A percentile compares a stretch with the other conserved stretches of the same genome.
phyloP scores from a whole-genome alignment of 2,113 vertebrate species.

The Thermophis baileyi region DNA sequence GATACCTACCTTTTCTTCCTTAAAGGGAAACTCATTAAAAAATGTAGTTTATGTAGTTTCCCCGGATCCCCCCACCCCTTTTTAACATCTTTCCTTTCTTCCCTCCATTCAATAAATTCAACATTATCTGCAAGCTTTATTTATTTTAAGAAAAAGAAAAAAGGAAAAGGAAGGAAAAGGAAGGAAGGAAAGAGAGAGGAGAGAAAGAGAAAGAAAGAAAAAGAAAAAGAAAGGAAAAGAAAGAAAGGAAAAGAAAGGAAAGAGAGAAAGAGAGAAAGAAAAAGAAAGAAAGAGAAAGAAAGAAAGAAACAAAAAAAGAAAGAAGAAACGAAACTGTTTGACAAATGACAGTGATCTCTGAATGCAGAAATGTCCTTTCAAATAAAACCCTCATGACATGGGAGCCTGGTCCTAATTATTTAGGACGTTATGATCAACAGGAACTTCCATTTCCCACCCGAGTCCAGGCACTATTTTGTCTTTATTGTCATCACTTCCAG shows the following conservation, averaged over 20 bases:
- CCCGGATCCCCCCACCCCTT: constrained; percentile 21
- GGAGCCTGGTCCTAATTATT: background rate
- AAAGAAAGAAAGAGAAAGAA: too few relatives aligned
- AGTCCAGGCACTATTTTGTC: background rate
- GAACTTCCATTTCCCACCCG: background rate
- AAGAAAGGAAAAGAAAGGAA: background rate
- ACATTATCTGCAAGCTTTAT: background rate
- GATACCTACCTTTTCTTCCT: background rate
- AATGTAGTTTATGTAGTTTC: background rate
- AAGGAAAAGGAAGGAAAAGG: too few relatives aligned
- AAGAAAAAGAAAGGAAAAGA: background rate
- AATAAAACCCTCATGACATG: background rate
- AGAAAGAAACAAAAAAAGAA: too few relatives aligned
- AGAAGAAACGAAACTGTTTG: background rate
- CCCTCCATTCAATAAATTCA: background rate
- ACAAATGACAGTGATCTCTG: background rate
- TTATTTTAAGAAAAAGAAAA: too few relatives aligned
- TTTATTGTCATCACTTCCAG: background rate
- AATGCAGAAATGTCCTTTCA: background rate
- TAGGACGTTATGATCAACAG: background rate
- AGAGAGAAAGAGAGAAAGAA: background rate
- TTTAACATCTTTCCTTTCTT: background rate
- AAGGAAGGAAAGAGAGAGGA: background rate
- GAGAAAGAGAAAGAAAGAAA: background rate
- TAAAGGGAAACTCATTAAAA: background rate